Percentiles rank a stretch among this genome's conserved stretches.
Evolutionary conservation across 2,797 vertebrate species (phyloP).

Genomic region (Peromyscus eremicus): DNA sequence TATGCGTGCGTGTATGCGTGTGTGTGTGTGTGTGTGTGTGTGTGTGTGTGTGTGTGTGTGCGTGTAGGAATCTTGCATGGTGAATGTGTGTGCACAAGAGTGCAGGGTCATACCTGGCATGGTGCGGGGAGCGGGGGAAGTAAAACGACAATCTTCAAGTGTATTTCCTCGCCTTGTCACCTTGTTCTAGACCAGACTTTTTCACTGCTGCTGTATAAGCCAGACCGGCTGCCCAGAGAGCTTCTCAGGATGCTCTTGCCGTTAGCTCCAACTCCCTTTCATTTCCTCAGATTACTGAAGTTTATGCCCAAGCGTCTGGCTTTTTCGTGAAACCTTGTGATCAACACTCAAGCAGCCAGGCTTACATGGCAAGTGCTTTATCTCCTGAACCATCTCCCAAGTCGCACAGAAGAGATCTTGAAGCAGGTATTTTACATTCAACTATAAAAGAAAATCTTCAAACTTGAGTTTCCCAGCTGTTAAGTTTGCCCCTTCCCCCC

Average conservation of each 20-base stretch:
- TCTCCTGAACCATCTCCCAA: not conserved
- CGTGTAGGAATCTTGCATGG: not conserved
- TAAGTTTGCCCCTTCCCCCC: too few species aligned
- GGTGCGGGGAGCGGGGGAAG: too few species aligned
- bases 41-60: not conserved
- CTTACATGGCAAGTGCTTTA: not conserved
- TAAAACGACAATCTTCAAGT: not conserved
- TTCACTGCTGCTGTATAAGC: too few species aligned
- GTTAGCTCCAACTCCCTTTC: not conserved
- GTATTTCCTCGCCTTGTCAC: not conserved
- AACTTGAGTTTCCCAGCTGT: not conserved
- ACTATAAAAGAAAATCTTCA: not conserved
- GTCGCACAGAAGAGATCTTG: not conserved
- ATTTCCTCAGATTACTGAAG: too few species aligned
- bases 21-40: not conserved
- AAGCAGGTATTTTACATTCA: not conserved
- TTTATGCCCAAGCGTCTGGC: not conserved
- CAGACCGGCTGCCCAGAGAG: not conserved
- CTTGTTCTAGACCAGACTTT: not conserved
- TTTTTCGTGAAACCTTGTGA: not conserved
- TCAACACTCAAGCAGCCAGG: not conserved
- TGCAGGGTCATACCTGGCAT: too few species aligned
- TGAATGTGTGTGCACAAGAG: not conserved
- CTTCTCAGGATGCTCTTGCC: not conserved
- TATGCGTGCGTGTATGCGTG: too few species aligned